phyloP scores from a whole-genome alignment of 2,113 vertebrate species.

The Tenebrosternarchus preto region DNA sequence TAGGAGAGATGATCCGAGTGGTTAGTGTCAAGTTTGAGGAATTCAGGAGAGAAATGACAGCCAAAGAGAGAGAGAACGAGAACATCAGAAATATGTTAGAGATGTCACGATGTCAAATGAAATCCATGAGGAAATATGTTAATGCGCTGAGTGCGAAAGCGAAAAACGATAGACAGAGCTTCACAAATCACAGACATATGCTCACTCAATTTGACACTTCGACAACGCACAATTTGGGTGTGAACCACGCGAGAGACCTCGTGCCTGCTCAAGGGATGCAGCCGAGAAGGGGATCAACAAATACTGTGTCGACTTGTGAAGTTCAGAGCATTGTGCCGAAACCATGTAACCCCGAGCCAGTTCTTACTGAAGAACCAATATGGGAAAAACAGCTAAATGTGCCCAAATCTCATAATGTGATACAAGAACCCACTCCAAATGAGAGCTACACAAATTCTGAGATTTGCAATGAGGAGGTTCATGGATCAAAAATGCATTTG shows the following conservation, averaged over 20 bases:
- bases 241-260: background rate
- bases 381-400: constrained; percentile 24
- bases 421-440: constrained; percentile 19
- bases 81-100: constrained; percentile 72
- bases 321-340: background rate
- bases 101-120: constrained; percentile 57
- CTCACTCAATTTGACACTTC: constrained; percentile 5
- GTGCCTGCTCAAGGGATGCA: background rate
- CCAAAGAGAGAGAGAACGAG: constrained; percentile 75
- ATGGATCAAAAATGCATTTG: constrained; percentile 29
- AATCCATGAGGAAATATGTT: constrained; percentile 56
- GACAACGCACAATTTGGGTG: background rate
- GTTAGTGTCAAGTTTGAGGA: constrained; percentile 78
- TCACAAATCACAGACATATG: background rate
- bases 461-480: constrained; percentile 24
- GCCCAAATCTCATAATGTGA: constrained; percentile 13
- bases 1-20: constrained; percentile 77
- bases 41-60: constrained; percentile 68
- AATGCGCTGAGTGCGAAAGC: constrained; percentile 44
- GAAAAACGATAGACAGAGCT: constrained; percentile 43
- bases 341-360: background rate
- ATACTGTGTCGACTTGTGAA: constrained; percentile 29
- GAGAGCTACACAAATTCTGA: constrained; percentile 33
- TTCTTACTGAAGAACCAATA: constrained; percentile 6
- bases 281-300: constrained; percentile 23